Evolutionary conservation across 1,140 invertebrate genomes (phyloP), one percentile per base, ranked within the genome.

Genomic region (Hypsibius dujardini): DNA sequence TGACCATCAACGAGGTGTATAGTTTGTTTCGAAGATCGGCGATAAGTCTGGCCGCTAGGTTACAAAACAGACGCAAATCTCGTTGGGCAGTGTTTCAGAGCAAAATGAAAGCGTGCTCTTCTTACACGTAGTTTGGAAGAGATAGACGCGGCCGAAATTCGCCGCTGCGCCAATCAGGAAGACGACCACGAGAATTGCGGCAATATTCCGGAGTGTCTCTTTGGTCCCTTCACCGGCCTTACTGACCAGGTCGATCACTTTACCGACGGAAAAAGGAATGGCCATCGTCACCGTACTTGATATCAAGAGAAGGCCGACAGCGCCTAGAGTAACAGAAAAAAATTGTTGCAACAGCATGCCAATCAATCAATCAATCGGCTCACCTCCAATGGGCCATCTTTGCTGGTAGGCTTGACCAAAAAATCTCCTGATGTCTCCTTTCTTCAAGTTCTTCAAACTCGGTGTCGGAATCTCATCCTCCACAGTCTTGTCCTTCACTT

Each of bases 251-350:
- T 96, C 92, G 73, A 96, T 86, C 1, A 95, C 85, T 81, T 89
- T 90, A 1, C 92, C 93, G 67, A 95, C 83, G 70, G 87, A 89
- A 80, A 90, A 94, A n/a, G 93, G 93, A 12, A 95, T 86, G 1
- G 87, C 85, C 89, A 95, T 92, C 50, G 91, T 90, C 1, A 95
- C 89, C 71, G 84, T 82, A 76, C 90, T 95, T 1, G 92, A 95
- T 62, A 95, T 79, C 14, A 93, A 73, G 56, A 95, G 80, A 47
- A 94, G 84, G 2, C 82, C 78, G 73, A 95, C 83, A 56, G 90
- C 92, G 81, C 86, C 90, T 87, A 78, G 67, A 80, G 84, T 71
- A 75, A 71, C 62, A 59, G 67, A 1, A 72, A 46, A 50, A n/a
- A 50, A 46, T 1, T 2, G 28, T 28, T 28, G 28, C 28, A 28